A percentile compares a stretch with the other conserved stretches of the same genome.
Conservation (phyloP, 2,888 invertebrate genomes). For the Eristalis arbustorum region DNA sequence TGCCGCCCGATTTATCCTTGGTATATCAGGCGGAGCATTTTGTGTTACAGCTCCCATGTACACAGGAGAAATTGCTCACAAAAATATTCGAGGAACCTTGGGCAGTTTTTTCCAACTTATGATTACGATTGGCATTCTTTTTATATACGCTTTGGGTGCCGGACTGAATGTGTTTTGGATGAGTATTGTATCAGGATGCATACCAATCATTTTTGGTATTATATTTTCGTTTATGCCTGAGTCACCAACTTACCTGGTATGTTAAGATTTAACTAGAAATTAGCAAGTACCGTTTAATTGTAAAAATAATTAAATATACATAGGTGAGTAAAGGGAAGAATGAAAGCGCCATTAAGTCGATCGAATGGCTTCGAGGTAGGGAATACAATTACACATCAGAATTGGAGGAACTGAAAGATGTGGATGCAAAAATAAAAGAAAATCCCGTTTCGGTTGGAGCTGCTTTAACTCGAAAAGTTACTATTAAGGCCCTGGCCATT, state of each 20-base stretch:
- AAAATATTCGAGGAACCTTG: constrained; percentile 89
- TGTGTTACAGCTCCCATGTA: constrained; percentile 92
- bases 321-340: constrained; percentile 82
- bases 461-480: constrained; percentile 83
- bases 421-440: constrained; percentile 81
- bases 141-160: constrained; percentile 85
- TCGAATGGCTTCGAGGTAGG: constrained; percentile 88
- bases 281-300: not conserved
- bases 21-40: constrained; percentile 85
- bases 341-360: constrained; percentile 85
- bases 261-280: constrained; percentile 27
- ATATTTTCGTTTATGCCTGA: constrained; percentile 93
- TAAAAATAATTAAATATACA: not conserved
- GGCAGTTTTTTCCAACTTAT: constrained; percentile 94
- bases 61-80: constrained; percentile 92
- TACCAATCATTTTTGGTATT: constrained; percentile 85
- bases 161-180: constrained; percentile 75
- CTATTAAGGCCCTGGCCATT: constrained; percentile 86
- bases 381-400: constrained; percentile 86
- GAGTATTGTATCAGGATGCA: constrained; percentile 76
- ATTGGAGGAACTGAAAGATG: constrained; percentile 83
- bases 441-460: constrained; percentile 82
- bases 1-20: constrained; percentile 77
- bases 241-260: constrained; percentile 87
- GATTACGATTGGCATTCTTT: constrained; percentile 90